A percentile compares a stretch with the other conserved stretches of the same genome.
Evolutionary conservation across 2,888 invertebrate genomes (phyloP).

Genomic region (Heliconius cydno): DNA sequence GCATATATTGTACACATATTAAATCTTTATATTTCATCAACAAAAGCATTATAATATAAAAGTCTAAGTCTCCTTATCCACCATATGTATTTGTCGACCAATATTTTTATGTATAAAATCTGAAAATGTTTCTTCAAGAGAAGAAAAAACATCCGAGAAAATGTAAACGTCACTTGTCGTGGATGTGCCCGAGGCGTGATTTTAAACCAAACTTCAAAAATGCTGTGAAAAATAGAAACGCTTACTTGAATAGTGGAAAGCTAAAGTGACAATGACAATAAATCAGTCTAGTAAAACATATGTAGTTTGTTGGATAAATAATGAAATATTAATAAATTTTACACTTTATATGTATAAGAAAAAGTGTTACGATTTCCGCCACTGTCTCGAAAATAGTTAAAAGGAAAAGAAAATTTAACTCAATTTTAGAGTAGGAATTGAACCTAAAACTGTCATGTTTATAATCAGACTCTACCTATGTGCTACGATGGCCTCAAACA

Average conservation of each 20-base stretch:
- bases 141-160: constrained; percentile 47
- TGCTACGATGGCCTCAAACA: no score
- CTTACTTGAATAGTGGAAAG: neutral
- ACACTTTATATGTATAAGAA: no score
- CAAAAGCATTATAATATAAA: neutral
- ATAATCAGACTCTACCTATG: no score
- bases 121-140: constrained; percentile 43
- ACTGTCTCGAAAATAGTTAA: no score
- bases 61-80: neutral
- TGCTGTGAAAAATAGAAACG: neutral
- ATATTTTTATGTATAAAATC: constrained; percentile 42
- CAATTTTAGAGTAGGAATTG: neutral
- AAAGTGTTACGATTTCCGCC: neutral
- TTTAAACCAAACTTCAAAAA: constrained; percentile 35
- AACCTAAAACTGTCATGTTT: neutral
- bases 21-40: no score
- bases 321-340: no score
- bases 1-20: no score
- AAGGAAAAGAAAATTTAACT: neutral
- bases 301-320: no score
- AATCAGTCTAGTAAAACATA: no score
- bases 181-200: constrained; percentile 39
- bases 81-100: constrained; percentile 12
- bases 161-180: constrained; percentile 43
- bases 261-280: no score